Evolutionary conservation across 2,113 vertebrate species (phyloP).

Genomic region (Aphelocoma coerulescens): DNA sequence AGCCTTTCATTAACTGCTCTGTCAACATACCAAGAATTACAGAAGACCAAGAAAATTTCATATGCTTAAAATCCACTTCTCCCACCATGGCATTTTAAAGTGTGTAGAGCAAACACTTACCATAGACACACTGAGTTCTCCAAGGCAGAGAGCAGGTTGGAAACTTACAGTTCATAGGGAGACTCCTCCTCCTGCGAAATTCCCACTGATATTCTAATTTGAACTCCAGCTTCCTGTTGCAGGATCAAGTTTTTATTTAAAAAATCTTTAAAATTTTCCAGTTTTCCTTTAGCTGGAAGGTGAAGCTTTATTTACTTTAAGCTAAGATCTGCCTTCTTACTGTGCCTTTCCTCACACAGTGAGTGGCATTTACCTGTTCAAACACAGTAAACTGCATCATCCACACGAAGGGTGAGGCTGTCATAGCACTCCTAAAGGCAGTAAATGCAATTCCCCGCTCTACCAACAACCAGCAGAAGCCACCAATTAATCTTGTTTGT

Average conservation of each 20-base stretch:
- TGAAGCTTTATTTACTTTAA: not conserved
- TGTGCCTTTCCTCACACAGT: not conserved
- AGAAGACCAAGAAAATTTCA: not conserved
- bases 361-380: not conserved
- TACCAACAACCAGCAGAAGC: not conserved
- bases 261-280: not conserved
- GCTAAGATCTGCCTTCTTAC: not conserved
- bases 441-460: not conserved
- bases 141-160: not conserved
- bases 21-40: slow-evolving; percentile 50
- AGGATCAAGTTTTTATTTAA: not conserved
- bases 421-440: not conserved
- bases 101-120: not conserved
- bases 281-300: not conserved
- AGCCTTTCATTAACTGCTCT: slow-evolving; percentile 53
- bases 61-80: slow-evolving; percentile 4
- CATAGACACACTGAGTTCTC: not conserved
- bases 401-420: not conserved
- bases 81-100: not conserved
- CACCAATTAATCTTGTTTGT: not conserved
- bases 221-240: not conserved
- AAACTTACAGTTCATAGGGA: not conserved
- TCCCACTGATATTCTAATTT: not conserved
- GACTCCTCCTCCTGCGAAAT: not conserved
- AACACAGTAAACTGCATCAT: not conserved